These are phyloP conservation scores for Scatophagus argus DNA, from an alignment of 2,113 vertebrate species.

Conservation along the genomic window DNA sequence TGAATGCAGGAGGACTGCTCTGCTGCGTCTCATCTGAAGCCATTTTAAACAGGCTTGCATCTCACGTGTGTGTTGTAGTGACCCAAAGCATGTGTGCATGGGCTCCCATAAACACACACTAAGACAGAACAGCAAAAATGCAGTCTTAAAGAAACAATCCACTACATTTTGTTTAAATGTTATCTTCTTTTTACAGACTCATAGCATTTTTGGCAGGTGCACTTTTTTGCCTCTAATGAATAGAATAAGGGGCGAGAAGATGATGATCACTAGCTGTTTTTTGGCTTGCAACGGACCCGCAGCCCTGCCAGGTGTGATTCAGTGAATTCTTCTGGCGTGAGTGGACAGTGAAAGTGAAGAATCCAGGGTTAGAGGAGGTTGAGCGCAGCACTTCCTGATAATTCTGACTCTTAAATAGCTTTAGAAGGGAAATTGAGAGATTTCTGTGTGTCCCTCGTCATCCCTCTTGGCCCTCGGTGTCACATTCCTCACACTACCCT, in stretches of 20 bases:
- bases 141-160: slow-evolving; percentile 11
- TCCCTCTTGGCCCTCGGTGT: slow-evolving; percentile 61
- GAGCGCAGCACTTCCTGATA: slow-evolving; percentile 22
- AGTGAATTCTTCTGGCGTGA: slow-evolving; percentile 21
- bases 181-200: background rate
- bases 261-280: slow-evolving; percentile 29
- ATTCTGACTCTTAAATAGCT: slow-evolving; percentile 53
- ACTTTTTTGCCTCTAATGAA: slow-evolving; percentile 2
- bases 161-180: background rate
- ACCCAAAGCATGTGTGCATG: slow-evolving; percentile 1
- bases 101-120: background rate
- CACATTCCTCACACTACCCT: slow-evolving; percentile 69
- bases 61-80: slow-evolving; percentile 6
- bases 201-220: slow-evolving; percentile 4
- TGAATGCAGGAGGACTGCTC: slow-evolving; percentile 53
- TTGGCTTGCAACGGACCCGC: slow-evolving; percentile 28
- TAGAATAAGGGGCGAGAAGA: background rate
- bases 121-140: slow-evolving; percentile 2
- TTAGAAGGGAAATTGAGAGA: slow-evolving; percentile 70
- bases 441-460: slow-evolving; percentile 70
- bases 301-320: slow-evolving; percentile 34
- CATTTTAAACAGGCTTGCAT: slow-evolving; percentile 18
- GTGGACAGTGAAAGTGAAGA: slow-evolving; percentile 34
- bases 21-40: slow-evolving; percentile 37
- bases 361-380: slow-evolving; percentile 22